These are phyloP conservation scores for Malaclemys terrapin DNA, from an alignment of 2,113 vertebrate genomes.

Conservation along the genomic window DNA sequence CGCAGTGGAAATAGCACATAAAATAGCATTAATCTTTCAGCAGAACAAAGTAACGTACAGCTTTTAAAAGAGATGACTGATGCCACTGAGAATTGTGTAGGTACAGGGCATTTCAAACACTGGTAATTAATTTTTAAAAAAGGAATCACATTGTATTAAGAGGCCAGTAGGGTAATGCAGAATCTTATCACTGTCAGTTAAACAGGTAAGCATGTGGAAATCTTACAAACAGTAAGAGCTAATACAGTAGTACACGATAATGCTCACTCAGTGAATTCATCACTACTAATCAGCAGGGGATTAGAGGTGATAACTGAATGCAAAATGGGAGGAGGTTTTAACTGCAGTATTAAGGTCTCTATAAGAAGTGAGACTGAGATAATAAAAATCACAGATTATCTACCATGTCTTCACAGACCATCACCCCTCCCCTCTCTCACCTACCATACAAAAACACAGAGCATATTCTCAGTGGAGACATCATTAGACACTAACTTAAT, in stretches of 20 bases:
- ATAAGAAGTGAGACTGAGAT: neutral
- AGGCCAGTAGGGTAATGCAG: neutral
- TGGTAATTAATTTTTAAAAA: neutral
- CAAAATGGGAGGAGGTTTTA: neutral
- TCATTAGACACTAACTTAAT: neutral
- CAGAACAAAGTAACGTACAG: neutral
- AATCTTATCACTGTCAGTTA: neutral
- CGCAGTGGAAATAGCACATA: neutral
- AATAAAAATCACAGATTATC: neutral
- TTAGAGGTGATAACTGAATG: neutral
- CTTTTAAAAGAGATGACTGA: neutral
- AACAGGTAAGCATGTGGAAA: neutral
- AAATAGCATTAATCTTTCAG: neutral
- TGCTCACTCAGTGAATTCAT: neutral
- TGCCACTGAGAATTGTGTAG: neutral
- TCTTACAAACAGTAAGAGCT: neutral
- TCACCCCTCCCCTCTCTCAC: neutral
- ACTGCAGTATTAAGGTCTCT: neutral
- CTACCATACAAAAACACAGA: neutral
- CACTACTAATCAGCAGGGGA: neutral
- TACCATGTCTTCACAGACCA: neutral
- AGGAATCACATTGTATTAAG: neutral
- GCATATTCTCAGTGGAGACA: neutral
- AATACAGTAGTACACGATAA: neutral
- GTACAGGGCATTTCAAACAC: neutral